Percentiles rank a stretch among this genome's conserved stretches.
Conservation (phyloP, 2,888 invertebrate genomes). For the Ennomos fuscantarius region DNA sequence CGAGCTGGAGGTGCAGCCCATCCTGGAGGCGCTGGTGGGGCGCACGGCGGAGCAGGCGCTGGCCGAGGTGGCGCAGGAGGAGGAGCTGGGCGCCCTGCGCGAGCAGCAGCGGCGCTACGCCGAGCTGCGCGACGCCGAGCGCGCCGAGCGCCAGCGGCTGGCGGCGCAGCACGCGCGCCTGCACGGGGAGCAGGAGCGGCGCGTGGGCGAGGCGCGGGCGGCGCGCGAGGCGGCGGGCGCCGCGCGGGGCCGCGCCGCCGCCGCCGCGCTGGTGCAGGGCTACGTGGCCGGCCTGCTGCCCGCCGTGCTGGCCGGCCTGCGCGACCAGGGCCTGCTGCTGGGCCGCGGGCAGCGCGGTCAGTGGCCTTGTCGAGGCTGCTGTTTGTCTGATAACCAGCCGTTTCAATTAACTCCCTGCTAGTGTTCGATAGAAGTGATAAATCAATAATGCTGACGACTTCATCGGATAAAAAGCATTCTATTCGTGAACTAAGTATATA, state of each 20-base stretch:
- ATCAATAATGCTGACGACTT: too few relatives aligned
- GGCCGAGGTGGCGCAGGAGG: slow-evolving; percentile 96
- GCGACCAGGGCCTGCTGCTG: slow-evolving; percentile 89
- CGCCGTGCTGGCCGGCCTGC: slow-evolving; percentile 91
- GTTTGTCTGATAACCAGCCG: too few relatives aligned
- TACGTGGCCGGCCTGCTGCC: slow-evolving; percentile 95
- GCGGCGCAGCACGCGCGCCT: slow-evolving; percentile 90
- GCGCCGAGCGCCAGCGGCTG: slow-evolving; percentile 93
- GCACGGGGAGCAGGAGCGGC: slow-evolving; percentile 81
- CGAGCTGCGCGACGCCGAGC: slow-evolving; percentile 90
- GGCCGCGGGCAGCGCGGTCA: slow-evolving; percentile 86
- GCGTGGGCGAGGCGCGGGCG: slow-evolving; percentile 89
- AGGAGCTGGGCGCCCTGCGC: slow-evolving; percentile 92
- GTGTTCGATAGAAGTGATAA: too few relatives aligned
- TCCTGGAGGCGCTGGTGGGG: slow-evolving; percentile 95
- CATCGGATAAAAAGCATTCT: too few relatives aligned
- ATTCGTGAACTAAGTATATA: too few relatives aligned
- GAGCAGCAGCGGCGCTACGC: slow-evolving; percentile 90
- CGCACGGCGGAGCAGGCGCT: slow-evolving; percentile 95
- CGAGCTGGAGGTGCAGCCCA: slow-evolving; percentile 95
- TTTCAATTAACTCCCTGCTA: too few relatives aligned
- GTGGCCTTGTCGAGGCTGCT: too few relatives aligned
- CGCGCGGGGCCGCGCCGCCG: slow-evolving; percentile 92
- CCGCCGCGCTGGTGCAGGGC: slow-evolving; percentile 92
- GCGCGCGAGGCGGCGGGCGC: slow-evolving; percentile 89